Base-by-base conservation (phyloP, 2,888 invertebrate species). In the Seladonia tumulorum region DNA sequence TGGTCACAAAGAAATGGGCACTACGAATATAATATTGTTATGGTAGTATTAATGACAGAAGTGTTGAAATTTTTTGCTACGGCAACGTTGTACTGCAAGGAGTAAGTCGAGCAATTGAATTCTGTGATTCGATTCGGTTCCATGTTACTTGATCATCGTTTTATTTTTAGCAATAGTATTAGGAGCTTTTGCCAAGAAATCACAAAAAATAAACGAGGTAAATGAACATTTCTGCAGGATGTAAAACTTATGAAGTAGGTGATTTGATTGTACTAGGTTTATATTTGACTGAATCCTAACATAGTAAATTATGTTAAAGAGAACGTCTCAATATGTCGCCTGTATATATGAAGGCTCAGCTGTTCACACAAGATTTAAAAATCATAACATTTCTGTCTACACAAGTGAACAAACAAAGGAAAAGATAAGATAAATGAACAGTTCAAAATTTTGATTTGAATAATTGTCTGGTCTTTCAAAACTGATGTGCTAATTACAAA, bases 21-120 rank as follows among this genome's bases (percentile, higher is more conserved):
- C 53, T 99, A 99, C 95, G 97, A 97, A 89, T 99, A 99, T 94
- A 98, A 98, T 93, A 98, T 98, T 49, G 97, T 98, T 2, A 97
- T 98, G 29, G 99, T 98, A 63, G 99, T 99, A 47, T 96, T 99
- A 86, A 95, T 98, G 84, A 98, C 98, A 10, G 99, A 99, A 96
- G 96, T 98, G 74, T 95, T 98, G 25, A 99, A 99, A 95, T 96
- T 99, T 78, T 88, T 98, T 1, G 96, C 97, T 47, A 98, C 98
- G 1, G 94, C 96, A 47, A 89, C 96, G 78, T 95, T 98, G 5
- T 99, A 98, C 93, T 97, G 97, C 90, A 96, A 96, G 93, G 97
- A 97, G 97, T 97, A 95, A 95, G 96, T 95, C 0, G 14, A 39
- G 25, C 16, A 60, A 57, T 82, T 75, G 71, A 70, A 70, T 47